Percentiles rank a stretch among this genome's conserved stretches.
phyloP scores from a whole-genome alignment of 2,888 invertebrate species.

The Baronia brevicornis region DNA sequence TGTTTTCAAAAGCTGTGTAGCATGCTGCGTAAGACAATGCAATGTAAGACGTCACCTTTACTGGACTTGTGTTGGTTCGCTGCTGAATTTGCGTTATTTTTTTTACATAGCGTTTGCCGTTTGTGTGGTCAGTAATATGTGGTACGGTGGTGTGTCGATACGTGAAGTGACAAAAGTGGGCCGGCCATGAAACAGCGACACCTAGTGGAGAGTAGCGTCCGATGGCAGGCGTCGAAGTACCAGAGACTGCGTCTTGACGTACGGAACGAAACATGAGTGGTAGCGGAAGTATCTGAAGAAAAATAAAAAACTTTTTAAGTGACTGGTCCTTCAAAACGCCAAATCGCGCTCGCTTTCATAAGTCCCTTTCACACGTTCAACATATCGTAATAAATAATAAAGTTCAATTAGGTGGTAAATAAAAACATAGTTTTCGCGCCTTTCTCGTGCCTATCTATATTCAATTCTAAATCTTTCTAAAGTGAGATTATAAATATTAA shows the following conservation, averaged over 20 bases:
- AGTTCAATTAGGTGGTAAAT: conserved; percentile 46
- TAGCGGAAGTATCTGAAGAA: conserved; percentile 25
- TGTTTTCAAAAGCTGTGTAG: conserved; percentile 9
- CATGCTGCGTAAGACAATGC: conserved; percentile 55
- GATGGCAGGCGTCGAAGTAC: conserved; percentile 69
- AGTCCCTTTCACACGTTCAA: conserved; percentile 55
- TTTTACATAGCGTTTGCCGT: conserved; percentile 25
- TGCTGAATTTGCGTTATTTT: conserved; percentile 22
- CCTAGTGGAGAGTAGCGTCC: conserved; percentile 49
- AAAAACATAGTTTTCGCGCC: conserved; percentile 56
- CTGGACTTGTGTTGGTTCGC: conserved; percentile 21
- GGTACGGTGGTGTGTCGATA: conserved; percentile 50
- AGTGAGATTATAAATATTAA: conserved; percentile 49
- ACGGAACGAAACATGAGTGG: conserved; percentile 68
- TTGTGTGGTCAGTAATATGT: conserved; percentile 45
- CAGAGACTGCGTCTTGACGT: conserved; percentile 69
- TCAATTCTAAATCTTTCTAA: conserved; percentile 54
- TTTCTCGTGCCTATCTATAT: conserved; percentile 68
- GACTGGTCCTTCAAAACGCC: conserved; percentile 43
- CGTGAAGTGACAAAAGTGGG: conserved; percentile 65
- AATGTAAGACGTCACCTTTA: conserved; percentile 34
- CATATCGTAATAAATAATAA: conserved; percentile 65
- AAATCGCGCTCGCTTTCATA: conserved; percentile 73
- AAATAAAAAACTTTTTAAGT: conserved; percentile 26
- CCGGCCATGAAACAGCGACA: conserved; percentile 71